Evolutionary conservation across 2,888 invertebrate species (phyloP), one percentile per base, ranked within the genome.

Genomic region (Erannis defoliaria): DNA sequence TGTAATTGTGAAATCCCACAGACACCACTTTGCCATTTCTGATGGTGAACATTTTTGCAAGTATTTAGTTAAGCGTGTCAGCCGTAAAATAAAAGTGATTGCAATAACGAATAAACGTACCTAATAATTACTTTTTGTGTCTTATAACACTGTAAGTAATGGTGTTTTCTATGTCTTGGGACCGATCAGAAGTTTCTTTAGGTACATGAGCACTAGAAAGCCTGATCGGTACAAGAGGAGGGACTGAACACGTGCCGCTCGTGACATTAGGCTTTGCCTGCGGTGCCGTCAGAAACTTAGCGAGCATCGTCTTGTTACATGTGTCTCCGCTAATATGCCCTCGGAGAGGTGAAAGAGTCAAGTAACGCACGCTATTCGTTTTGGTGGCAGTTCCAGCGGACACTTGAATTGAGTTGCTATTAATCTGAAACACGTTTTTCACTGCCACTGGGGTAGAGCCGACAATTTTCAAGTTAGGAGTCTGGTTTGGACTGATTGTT

Each of bases 201-300:
- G 2, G 6, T 6, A 12, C 8, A 33, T 0, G 19, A 40, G 5
- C 4, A 5, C 18, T 10, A 38, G 12, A 4, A 21, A 10, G 1
- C 55, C 14, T 45, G 12, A 58, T 51, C 6, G 43, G 43, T 12
- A 51, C 51, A 14, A 51, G 29, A 12, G 50, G 51, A 5, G 51
- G 51, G 1, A 51, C 6, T 2, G 2, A 1, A 29, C n/a, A 26
- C 14, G 2, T 18, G 5, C 9, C 14, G 9, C 14, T 33, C 0
- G 42, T 29, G 12, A 23, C 33, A 10, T 4, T 4, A 1, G 46
- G 38, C 4, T 19, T 29, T 1, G 38, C 33, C 18, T 51, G 58
- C 12, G 53, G 53, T 2, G 45, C 29, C 9, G 53, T 45, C 45
- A 58, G n/a, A 4, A 58, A 46, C 26, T 53, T 45, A 3, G 38